Conservation (phyloP, 2,888 invertebrate species). For the Tetanocera ferruginea region DNA sequence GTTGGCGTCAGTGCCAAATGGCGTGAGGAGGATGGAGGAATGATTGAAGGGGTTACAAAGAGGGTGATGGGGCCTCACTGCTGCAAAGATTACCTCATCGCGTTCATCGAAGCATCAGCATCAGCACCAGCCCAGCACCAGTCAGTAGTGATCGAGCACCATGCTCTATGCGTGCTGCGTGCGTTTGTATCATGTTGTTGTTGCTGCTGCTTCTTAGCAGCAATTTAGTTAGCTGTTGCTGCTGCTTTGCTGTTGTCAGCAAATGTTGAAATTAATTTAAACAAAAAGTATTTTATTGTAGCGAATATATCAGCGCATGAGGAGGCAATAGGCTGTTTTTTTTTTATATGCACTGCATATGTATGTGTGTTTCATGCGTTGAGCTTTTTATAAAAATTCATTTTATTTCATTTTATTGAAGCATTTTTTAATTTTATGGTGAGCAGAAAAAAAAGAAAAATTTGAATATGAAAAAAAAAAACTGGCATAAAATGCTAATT, state of each 20-base stretch:
- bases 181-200: neutral
- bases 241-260: neutral
- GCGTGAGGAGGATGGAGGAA: neutral
- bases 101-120: slow-evolving; percentile 22
- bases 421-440: too few species aligned
- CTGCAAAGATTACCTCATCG: slow-evolving; percentile 47
- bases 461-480: too few species aligned
- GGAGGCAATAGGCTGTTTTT: too few species aligned
- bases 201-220: slow-evolving; percentile 2
- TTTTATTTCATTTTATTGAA: neutral
- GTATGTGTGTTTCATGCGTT: slow-evolving; percentile 13
- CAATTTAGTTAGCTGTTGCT: neutral
- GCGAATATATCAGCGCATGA: too few species aligned
- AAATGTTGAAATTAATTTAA: too few species aligned
- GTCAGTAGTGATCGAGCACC: neutral
- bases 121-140: slow-evolving; percentile 9
- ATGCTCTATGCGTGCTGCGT: slow-evolving; percentile 5
- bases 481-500: too few species aligned
- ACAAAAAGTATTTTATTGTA: too few species aligned
- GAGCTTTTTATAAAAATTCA: neutral
- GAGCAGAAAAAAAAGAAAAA: too few species aligned
- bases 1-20: neutral
- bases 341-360: neutral
- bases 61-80: neutral
- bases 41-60: neutral